Base-by-base conservation (phyloP, 2,113 vertebrate genomes). In the Himantopus leucocephalus region DNA sequence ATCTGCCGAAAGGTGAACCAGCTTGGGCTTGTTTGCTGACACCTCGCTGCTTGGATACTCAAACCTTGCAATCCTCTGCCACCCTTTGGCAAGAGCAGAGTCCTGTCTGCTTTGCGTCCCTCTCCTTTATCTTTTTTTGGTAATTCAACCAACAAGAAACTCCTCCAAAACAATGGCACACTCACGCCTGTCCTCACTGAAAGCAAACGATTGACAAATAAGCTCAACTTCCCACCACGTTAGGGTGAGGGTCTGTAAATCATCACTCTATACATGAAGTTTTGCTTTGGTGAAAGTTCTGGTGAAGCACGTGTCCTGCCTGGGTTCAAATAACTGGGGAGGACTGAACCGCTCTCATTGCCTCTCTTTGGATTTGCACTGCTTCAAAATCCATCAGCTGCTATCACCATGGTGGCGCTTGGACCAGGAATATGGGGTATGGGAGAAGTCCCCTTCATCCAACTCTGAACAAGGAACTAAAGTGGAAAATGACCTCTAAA, bases 11-110 rank as follows among this genome's bases (percentile, higher is more conserved):
- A 96, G 93, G 76, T 84, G 73, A 92, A 56, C 35, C 84, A 81
- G 70, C 56, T 43, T 59, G 76, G 56, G 43, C 75, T 91, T 96
- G 89, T 97, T 97, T 97, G 89, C 89, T 96, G 87, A 97, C 93
- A 89, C 95, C 89, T 97, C 18, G 0, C 66, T 78, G 77, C 86
- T 66, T 71, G 88, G 80, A 32, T 92, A 43, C 64, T 68, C 88
- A 94, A 52, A 79, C 71, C 81, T 76, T 83, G 71, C 92, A 92
- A n/a, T 66, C 67, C 93, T 75, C 79, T 94, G 80, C 76, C 89
- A 94, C 86, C 89, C 89, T 60, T 92, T 75, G 88, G 53, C 79
- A 80, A 63, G 6, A 79, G 60, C 96, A 78, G 39, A 3, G 72
- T 86, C 4, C 2, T 86, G 94, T 74, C 90, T 96, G 85, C 52